Evolutionary conservation across 1,140 invertebrate species (phyloP), one percentile per base, ranked within the genome.

Genomic region (Leptinotarsa lineolata): DNA sequence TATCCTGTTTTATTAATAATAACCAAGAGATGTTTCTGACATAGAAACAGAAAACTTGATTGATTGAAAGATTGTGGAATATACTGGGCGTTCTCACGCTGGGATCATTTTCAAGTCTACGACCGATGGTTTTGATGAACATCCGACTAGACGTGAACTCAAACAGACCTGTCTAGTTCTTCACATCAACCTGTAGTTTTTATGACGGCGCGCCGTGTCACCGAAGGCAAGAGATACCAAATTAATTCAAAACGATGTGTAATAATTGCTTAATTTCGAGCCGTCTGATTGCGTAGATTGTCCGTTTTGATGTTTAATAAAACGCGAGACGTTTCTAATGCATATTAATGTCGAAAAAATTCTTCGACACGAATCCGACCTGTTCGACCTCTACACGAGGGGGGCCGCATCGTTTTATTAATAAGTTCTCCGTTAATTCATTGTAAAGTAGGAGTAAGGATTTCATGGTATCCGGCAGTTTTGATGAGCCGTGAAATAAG

Each of bases 281-380:
- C 65, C 39, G 16, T 67, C 65, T 3, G 39, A 44, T 30, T 18
- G 20, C 20, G 15, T 30, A 30, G n/a, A 21, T 64, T 30, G n/a
- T 64, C 61, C 20, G 21, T 64, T 18, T 67, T 63, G 61, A 20
- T 30, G 24, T 30, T 63, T 44, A 67, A 67, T 67, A 67, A 67
- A 24, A 20, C 44, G 24, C 39, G 61, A 44, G 65, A 67, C 65
- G 39, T 67, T 44, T 67, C 39, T 45, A 67, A 67, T 67, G 65
- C 65, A 67, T 67, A 67, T 67, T 67, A 67, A 67, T 67, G 65
- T 44, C 39, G 24, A 15, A 67, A 67, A 67, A 44, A 67, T 44
- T 67, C 22, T 22, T 67, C 12, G n/a, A 67, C 65, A 67, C 65
- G 65, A 67, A 45, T 45, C 39, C 20, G 65, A 67, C 65, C 65